Evolutionary conservation across 1,140 invertebrate species (phyloP), one percentile per base, ranked within the genome.

Genomic region (Oedothorax gibbosus): DNA sequence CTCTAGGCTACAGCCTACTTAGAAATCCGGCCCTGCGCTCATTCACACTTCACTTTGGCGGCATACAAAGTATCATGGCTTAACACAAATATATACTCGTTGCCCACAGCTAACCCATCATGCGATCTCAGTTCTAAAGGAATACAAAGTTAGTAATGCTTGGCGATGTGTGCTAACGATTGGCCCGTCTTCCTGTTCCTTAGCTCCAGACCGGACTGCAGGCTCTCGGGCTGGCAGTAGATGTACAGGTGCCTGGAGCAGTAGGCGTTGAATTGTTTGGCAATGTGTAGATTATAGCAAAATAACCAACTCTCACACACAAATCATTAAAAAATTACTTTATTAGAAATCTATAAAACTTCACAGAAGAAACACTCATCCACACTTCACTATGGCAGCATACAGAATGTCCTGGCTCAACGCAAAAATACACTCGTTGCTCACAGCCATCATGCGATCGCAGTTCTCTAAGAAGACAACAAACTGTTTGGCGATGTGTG

Each of bases 161-260:
- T 93, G n/a, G 94, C 93, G 62, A 95, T 90, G 51, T 89, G 89
- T 69, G 88, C 90, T 21, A 94, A 88, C 69, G 91, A 90, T 69
- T 91, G 89, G 0, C 93, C 93, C 49, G 92, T 93, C 82, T 90
- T 91, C 65, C 94, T 90, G 89, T 95, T 94, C 60, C 93, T 89
- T 73, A 95, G 87, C 68, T 93, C 91, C 2, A 82, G 53, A 7
- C 73, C 51, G 14, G 90, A 90, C 51, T 88, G 87, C 35, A 87
- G 60, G 1, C 88, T 86, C 53, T 90, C 90, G 50, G 93, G 91
- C 87, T 95, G 93, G 18, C 92, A 90, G 87, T 97, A 97, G 12
- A 97, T 90, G 88, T 96, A 96, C 50, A 96, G 90, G 89, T 96
- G 95, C 8, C 93, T 91, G 7, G 90, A 90, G 21, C 92, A 91